Base-by-base conservation (phyloP, 2,888 invertebrate species). In the Drosophila maculinotata region DNA sequence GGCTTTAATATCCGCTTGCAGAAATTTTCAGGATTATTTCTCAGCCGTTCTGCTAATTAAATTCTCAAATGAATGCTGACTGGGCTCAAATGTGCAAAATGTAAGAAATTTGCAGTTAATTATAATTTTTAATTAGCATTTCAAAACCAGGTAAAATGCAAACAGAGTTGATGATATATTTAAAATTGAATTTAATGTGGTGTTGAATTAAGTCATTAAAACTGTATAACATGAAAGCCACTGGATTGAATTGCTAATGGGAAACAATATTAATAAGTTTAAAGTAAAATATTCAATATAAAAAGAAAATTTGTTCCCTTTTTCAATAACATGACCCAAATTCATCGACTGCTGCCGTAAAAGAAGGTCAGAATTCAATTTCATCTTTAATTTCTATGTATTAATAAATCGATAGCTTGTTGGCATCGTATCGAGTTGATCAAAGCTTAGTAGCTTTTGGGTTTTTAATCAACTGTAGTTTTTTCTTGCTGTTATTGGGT, bases 371-470 rank as follows among this genome's bases (percentile, higher is more conserved):
- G 17, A 45, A 51, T 56, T 44, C 33, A 42, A 39, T 44, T 41
- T 49, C 14, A 15, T 38, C 28, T 53, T 26, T 1, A n/a, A 20
- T 53, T 10, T n/a, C 6, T 1, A 33, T 25, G 12, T 45, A 17
- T 30, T n/a, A 39, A 38, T 35, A 44, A 39, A 42, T 17, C 23
- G 35, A 45, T 51, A 47, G 35, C 30, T 20, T 39, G 52, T 47
- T 17, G 3, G 15, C n/a, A 8, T 3, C 23, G 52, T 47, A 31
- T 69, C 47, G 44, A 65, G 38, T 83, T 64, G 54, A 60, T 74
- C 54, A 64, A 68, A 51, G 67, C 39, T 12, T 52, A 60, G 68
- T 36, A 64, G 57, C 54, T 81, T 51, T 59, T 63, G 39, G 62
- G 58, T 71, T 71, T 68, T 52, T 52, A 57, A 62, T 80, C 35